phyloP scores from a whole-genome alignment of 2,888 invertebrate genomes.

The Biston betularia region DNA sequence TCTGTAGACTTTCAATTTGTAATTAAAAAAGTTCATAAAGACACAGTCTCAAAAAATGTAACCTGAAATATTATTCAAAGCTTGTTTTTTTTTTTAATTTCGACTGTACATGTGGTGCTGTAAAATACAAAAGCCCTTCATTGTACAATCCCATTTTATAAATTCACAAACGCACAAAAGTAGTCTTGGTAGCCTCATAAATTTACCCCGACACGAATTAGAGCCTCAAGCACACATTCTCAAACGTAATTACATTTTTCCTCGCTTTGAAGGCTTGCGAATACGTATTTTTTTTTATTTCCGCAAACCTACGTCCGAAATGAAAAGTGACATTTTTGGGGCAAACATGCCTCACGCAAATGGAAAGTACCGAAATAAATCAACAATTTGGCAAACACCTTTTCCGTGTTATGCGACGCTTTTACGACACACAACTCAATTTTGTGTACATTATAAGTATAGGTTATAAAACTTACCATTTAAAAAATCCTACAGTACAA shows the following conservation, averaged over 20 bases:
- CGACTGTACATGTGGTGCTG: no score
- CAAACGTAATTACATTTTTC: slow-evolving; percentile 21
- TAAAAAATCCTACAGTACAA: slow-evolving; percentile 58
- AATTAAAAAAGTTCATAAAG: no score
- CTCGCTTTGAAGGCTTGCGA: neutral
- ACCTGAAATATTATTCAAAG: no score
- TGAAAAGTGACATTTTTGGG: slow-evolving; percentile 43
- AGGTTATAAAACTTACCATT: slow-evolving; percentile 65
- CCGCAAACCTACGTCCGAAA: slow-evolving; percentile 30
- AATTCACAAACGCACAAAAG: slow-evolving; percentile 10
- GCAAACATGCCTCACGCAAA: slow-evolving; percentile 28
- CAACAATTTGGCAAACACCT: slow-evolving; percentile 14
- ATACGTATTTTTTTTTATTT: slow-evolving; percentile 20
- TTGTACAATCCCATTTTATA: neutral
- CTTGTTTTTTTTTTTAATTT: no score
- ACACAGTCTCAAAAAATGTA: no score
- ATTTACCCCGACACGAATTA: slow-evolving; percentile 15
- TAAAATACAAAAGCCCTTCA: neutral
- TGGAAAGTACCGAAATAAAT: slow-evolving; percentile 35
- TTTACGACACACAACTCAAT: neutral
- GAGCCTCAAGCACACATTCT: slow-evolving; percentile 12
- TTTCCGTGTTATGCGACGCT: slow-evolving; percentile 6
- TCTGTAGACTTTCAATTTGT: no score
- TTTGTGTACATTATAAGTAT: neutral
- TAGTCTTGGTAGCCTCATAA: slow-evolving; percentile 6